Evolutionary conservation across 2,797 vertebrate genomes (phyloP), one percentile per base, ranked within the genome.

Genomic region (Coilia nasus): DNA sequence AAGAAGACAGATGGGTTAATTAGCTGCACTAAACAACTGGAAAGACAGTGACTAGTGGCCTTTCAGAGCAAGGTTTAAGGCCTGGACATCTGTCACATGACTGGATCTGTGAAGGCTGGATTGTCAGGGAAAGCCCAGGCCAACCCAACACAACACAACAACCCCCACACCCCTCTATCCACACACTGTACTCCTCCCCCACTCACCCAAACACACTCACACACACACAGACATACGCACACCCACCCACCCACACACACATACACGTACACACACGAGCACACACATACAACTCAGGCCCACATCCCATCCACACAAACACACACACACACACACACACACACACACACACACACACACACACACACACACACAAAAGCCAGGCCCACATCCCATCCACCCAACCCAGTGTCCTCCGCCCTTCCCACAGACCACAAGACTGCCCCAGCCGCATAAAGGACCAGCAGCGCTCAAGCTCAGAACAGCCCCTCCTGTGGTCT

Each of bases 401-500:
- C 59, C 25, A 12, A 12, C 64, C 64, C 64, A 35, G 25, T 14
- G 14, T 28, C 62, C 23, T 11, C 62, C 71, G 9, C 14, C 31
- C 35, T 21, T 14, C 31, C 35, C 71, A 78, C 71, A 78, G 41
- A 78, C 71, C 71, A 78, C 71, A 78, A 44, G 17, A 7, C 71
- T 41, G 71, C 35, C 35, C 71, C 71, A 78, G 35, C 15, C 60
- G 81, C 81, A 82, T 84, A 82, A 71, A 62, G 50, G 46, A 85
- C 82, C 82, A 83, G 81, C 46, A 83, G 81, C 60, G 54, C 54
- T 62, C 81, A 83, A 50, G 54, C 54, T 62, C 81, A 83, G 59
- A 82, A 85, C 71, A 81, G 83, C 64, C 83, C 46, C 56, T 89
- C 81, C 81, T 87, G 86, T 19, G 83, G 84, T 86, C 84, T 31